phyloP scores from a whole-genome alignment of 2,113 vertebrate genomes.

The Ptyas mucosa region DNA sequence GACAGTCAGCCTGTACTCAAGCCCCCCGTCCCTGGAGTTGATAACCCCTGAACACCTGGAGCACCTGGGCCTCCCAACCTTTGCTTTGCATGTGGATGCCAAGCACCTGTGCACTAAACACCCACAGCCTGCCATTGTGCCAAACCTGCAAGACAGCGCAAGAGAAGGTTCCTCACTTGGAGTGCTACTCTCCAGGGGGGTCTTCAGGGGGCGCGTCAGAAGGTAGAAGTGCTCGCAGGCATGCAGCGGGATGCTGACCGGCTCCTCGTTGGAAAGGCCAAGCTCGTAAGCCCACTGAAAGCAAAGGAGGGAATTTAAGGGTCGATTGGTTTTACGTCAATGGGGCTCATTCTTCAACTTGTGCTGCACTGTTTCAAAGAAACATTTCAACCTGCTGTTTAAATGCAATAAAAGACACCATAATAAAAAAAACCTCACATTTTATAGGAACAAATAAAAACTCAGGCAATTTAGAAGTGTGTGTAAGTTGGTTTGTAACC shows the following conservation, averaged over 20 bases:
- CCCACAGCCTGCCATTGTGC: neutral
- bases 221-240: conserved; percentile 98
- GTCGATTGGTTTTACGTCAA: too few species aligned
- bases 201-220: conserved; percentile 85
- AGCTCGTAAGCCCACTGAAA: conserved; percentile 96
- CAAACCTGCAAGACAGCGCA: neutral
- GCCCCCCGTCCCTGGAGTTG: neutral
- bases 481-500: neutral
- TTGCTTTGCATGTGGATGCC: neutral
- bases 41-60: neutral
- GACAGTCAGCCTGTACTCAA: neutral
- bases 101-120: neutral
- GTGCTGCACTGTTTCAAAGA: neutral
- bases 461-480: neutral
- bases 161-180: conserved; percentile 78
- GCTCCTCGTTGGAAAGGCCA: conserved; percentile 86
- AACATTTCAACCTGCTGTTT: neutral
- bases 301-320: conserved; percentile 19
- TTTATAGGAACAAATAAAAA: neutral
- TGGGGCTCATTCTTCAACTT: neutral
- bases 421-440: neutral
- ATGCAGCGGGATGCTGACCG: conserved; percentile 90
- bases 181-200: conserved; percentile 71
- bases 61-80: neutral
- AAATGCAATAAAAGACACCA: neutral